These are phyloP conservation scores for Caretta caretta DNA, from an alignment of 2,113 vertebrate species.

Conservation along the genomic window DNA sequence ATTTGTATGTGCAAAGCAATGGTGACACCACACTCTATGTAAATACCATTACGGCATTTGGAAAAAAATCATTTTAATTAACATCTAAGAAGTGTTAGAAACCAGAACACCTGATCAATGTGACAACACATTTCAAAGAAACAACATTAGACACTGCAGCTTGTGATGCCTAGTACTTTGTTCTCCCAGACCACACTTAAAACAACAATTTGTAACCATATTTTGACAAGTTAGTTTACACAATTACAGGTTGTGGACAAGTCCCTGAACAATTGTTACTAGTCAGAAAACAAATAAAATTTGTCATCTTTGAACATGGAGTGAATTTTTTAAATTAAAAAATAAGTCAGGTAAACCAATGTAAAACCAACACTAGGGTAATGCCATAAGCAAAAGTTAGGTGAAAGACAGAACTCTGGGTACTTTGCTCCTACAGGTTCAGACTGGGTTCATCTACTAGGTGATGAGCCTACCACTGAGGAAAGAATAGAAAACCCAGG, in stretches of 20 bases:
- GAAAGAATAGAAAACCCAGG: background rate
- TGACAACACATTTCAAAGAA: background rate
- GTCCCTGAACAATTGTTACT: background rate
- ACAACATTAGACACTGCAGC: background rate
- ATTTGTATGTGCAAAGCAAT: background rate
- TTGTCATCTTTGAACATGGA: conserved; percentile 1
- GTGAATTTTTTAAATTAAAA: background rate
- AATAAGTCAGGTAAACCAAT: background rate
- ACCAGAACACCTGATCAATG: fast-evolving
- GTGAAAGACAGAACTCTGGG: background rate
- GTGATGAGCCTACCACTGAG: background rate
- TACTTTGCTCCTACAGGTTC: background rate
- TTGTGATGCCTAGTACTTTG: background rate
- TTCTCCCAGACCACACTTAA: background rate
- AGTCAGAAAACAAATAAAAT: background rate
- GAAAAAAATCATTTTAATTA: background rate
- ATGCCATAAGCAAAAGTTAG: conserved; percentile 2
- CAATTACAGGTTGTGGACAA: background rate
- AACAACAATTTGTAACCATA: fast-evolving
- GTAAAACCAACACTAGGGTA: background rate
- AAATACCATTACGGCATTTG: background rate
- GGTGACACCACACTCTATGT: background rate
- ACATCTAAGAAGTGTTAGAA: background rate
- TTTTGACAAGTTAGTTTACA: background rate
- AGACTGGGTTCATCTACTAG: background rate